Base-by-base conservation (phyloP, 2,888 invertebrate genomes). In the Luperina nickerlii region DNA sequence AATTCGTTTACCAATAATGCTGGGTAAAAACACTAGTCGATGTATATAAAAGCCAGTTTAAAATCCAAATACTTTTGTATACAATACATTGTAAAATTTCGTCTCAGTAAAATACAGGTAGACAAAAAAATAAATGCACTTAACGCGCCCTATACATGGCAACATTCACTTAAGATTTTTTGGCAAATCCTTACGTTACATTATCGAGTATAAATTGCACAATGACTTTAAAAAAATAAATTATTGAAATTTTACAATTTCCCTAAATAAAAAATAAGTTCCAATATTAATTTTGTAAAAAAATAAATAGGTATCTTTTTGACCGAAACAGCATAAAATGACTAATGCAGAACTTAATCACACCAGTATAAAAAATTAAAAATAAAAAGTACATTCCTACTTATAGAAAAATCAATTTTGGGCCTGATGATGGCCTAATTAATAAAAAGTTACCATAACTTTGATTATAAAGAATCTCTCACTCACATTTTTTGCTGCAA, bases 91-190 rank as follows among this genome's bases (percentile, higher is more conserved):
- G 91, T 91, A 92, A 91, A 94, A 92, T 94, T 95, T 94, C 89
- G 92, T 92, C 91, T 87, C 90, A 85, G 89, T 92, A 91, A 92
- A 92, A 92, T 93, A 93, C 91, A 91, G 88, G 90, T 93, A 93
- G 94, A 94, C 93, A 94, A 94, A 94, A 94, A 88, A 95, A 95
- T 95, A 96, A 96, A 96, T 96, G 95, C 95, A 95, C 93, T 93
- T 92, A 92, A 90, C 91, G 92, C 93, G 94, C 94, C 95, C 92
- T 93, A 92, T 94, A 95, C 93, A 95, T 95, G 96, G 95, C 95
- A 95, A 94, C 94, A 94, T 92, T 93, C 88, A 88, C 92, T 93
- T 93, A 87, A 82, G 85, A 87, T 90, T 90, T 94, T 95, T 95
- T 95, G 94, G 95, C 92, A 94, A 93, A 92, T 92, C 91, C 92